Base-by-base conservation (phyloP, 2,888 invertebrate species). In the Nycteola revayana region DNA sequence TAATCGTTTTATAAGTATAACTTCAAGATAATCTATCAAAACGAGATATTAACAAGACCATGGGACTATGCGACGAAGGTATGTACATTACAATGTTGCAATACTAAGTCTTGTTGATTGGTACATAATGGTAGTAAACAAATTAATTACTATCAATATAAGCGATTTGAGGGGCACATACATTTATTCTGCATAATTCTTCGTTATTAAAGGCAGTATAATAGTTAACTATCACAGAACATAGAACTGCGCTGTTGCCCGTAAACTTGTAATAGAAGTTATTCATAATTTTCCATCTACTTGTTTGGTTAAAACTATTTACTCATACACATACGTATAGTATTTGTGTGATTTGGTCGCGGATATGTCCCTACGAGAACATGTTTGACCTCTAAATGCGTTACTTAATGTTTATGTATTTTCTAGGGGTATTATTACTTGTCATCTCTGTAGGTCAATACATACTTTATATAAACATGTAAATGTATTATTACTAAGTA, bases 41-140 rank as follows among this genome's bases (percentile, higher is more conserved):
- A 32, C 40, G 21, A 44, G 36, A 37, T 33, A 43, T 49, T 51
- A 39, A 44, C 21, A 36, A 52, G 27, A 45, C 36, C 42, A 87
- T 87, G 86, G 86, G 87, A 43, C 76, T 86, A 43, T 85, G 87
- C 46, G 83, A 87, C 48, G 86, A 86, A 66, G 87, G 86, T 87
- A 71, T 63, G 79, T 60, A 48, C 40, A 39, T 42, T 37, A 32
- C 33, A 14, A 42, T 43, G 32, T 55, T 59, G 41, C 34, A 22
- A 9, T 47, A 29, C 28, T 27, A 40, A 36, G 42, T 47, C 9
- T 14, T 30, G 28, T 30, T 39, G 20, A 30, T 32, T 29, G 10
- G 35, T 36, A 49, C 44, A 36, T 57, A 36, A 49, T 53, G 41
- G 42, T 57, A 55, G 71, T 81, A 83, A 83, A 85, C 78, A 81